phyloP scores from a whole-genome alignment of 2,888 invertebrate genomes.

The Petrolisthes manimaculis region DNA sequence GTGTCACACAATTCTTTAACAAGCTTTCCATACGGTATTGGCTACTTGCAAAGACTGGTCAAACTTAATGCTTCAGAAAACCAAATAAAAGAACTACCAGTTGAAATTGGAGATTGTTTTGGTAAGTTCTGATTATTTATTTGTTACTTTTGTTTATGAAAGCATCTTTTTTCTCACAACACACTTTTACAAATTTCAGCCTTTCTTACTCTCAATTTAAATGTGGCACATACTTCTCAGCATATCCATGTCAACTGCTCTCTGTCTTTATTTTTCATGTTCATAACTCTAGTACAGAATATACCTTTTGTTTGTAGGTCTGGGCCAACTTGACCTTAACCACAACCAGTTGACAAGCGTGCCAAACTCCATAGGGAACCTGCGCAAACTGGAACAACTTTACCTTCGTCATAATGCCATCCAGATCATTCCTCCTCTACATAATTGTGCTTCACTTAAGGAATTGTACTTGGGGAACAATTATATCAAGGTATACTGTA shows the following conservation, averaged over 20 bases:
- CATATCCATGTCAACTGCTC: not conserved
- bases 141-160: no score
- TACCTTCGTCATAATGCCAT: constrained; percentile 71
- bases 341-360: constrained; percentile 79
- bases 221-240: not conserved
- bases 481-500: constrained; percentile 76
- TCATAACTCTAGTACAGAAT: not conserved
- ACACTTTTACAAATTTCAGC: no score
- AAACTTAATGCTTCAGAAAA: constrained; percentile 83
- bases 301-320: constrained; percentile 72
- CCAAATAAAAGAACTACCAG: constrained; percentile 80
- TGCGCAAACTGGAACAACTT: constrained; percentile 69
- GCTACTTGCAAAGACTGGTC: constrained; percentile 83
- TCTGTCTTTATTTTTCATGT: not conserved
- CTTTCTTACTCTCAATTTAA: not conserved
- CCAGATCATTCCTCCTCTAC: constrained; percentile 72
- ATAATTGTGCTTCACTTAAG: constrained; percentile 81
- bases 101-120: constrained; percentile 85
- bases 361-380: constrained; percentile 78
- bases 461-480: constrained; percentile 89
- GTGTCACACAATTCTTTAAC: constrained; percentile 82
- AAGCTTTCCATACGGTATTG: constrained; percentile 83
- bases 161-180: no score
- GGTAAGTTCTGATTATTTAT: constrained; percentile 73
- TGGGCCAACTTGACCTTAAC: constrained; percentile 81